Percentiles rank a stretch among this genome's conserved stretches.
Evolutionary conservation across 1,140 invertebrate species (phyloP).

Genomic region (Rhagoletis zephyria): DNA sequence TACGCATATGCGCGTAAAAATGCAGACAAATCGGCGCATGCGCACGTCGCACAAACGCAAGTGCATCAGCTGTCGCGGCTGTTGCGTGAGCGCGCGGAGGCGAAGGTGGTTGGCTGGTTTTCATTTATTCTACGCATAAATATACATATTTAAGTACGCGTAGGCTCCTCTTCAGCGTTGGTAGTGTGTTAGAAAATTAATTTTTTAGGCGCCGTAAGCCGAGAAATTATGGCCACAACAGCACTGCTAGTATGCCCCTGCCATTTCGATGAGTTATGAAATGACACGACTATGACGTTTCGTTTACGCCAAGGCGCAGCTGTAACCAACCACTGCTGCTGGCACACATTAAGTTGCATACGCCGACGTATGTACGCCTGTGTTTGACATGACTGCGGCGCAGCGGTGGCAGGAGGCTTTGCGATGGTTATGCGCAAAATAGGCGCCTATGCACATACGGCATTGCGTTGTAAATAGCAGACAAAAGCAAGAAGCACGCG

Average conservation of each 20-base stretch:
- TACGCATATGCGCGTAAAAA: neutral
- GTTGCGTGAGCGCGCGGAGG: neutral
- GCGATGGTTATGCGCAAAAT: neutral
- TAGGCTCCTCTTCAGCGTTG: neutral
- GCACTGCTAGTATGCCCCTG: neutral
- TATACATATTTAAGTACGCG: conserved; percentile 19
- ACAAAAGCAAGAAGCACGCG: neutral
- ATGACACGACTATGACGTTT: conserved; percentile 44
- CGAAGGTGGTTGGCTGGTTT: no score
- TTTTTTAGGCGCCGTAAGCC: conserved; percentile 44
- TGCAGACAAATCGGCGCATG: neutral
- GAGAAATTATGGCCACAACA: neutral
- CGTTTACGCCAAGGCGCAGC: neutral
- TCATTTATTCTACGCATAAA: conserved; percentile 28
- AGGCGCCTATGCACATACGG: neutral
- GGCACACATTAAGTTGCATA: neutral
- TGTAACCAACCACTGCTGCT: no score
- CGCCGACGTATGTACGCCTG: no score
- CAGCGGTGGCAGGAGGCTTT: no score
- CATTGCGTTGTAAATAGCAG: neutral
- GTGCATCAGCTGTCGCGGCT: neutral
- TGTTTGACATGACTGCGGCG: no score
- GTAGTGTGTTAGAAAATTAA: conserved; percentile 30
- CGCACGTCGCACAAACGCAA: neutral
- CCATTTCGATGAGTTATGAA: conserved; percentile 43